Base-by-base conservation (phyloP, 2,797 vertebrate species). In the Falco berigora region DNA sequence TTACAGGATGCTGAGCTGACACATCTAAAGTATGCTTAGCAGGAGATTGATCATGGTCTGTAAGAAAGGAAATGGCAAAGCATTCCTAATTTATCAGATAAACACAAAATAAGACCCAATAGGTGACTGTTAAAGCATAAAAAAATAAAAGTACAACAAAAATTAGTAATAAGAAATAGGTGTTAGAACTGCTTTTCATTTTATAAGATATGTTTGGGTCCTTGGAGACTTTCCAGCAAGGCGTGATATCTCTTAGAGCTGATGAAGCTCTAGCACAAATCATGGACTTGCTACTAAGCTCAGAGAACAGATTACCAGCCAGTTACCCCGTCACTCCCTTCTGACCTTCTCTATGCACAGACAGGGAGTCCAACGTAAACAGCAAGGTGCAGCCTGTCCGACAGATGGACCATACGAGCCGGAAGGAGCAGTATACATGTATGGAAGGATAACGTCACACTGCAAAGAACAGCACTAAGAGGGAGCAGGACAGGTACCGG, bases 371-470 rank as follows among this genome's bases (percentile, higher is more conserved):
- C 18, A 42, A 64, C 80, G 40, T 36, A 46, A 90, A 44, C 4
- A 56, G 25, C 32, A 85, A 53, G 52, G 61, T 25, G 11, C 11
- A 42, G 16, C 15, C 62, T 74, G 46, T 34, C 68, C 46, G 36
- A 69, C 7, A 47, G 71, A 30, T 15, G 58, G 38, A 46, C 28
- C 18, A 4, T 8, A 15, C 13, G 46, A 84, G 20, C 14, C 13
- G 3, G 20, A 58, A 76, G 40, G 47, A 88, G 14, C 18, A 8
- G 10, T 38, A 40, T 36, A 53, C 2, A 20, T 1, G 0, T n/a
- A 22, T 13, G 10, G 63, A 55, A 75, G 38, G 27, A 18, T 9
- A 13, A 58, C 18, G 20, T 40, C 30, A 50, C 32, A 34, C 8
- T 21, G 40, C 25, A n/a, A 36, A 64, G 50, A 78, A 61, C 13